Evolutionary conservation across 2,797 vertebrate genomes (phyloP).

Genomic region (Xenentodon cancila): DNA sequence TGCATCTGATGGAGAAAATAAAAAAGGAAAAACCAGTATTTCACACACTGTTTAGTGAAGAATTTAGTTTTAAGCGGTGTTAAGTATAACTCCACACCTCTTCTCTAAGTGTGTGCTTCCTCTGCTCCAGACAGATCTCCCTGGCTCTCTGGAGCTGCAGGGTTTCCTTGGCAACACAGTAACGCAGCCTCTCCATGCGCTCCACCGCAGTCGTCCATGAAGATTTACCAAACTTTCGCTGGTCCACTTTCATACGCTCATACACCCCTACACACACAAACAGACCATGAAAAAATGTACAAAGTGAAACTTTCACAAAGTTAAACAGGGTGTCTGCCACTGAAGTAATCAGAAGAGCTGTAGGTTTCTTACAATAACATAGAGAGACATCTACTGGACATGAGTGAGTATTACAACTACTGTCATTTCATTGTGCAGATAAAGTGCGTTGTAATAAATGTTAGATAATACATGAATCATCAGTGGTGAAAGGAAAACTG

Average conservation of each 20-base stretch:
- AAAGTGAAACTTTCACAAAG: constrained; percentile 14
- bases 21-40: background rate
- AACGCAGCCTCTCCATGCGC: constrained; percentile 96
- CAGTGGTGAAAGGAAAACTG: constrained; percentile 15
- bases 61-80: background rate
- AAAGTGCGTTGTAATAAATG: constrained; percentile 25
- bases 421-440: background rate
- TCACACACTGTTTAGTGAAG: background rate
- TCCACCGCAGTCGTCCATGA: constrained; percentile 93
- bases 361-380: constrained; percentile 5
- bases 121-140: constrained; percentile 97
- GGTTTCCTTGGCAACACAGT: constrained; percentile 95
- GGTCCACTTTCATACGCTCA: constrained; percentile 94
- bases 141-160: constrained; percentile 96
- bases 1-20: constrained; percentile 87
- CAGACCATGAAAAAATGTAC: background rate
- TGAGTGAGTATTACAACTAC: constrained; percentile 40
- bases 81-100: constrained; percentile 81
- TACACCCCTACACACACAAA: constrained; percentile 84
- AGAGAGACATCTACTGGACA: constrained; percentile 67
- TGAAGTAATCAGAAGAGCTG: background rate
- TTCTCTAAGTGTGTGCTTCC: constrained; percentile 91
- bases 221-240: constrained; percentile 97
- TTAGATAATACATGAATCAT: constrained; percentile 39
- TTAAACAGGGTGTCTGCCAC: constrained; percentile 5